Evolutionary conservation across 2,888 invertebrate genomes (phyloP).

Genomic region (Margaritifera margaritifera): DNA sequence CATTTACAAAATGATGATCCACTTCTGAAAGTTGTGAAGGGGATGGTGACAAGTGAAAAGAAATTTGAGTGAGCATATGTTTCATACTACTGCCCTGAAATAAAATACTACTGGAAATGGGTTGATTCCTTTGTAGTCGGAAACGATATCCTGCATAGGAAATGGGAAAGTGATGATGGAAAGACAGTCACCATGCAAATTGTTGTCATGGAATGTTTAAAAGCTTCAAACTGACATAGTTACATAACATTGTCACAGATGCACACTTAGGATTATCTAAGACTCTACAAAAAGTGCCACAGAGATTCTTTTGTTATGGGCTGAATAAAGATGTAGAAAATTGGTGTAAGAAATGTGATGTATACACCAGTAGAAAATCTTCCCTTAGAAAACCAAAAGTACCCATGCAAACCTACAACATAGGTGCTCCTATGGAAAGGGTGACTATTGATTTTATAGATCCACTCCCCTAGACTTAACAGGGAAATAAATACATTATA

Average conservation of each 20-base stretch:
- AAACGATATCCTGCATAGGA: not conserved
- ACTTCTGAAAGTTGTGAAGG: not conserved
- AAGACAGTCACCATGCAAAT: no score
- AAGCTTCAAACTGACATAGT: not conserved
- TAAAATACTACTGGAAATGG: not conserved
- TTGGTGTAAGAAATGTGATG: constrained; percentile 1
- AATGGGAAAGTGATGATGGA: constrained; percentile 5
- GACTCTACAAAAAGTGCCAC: not conserved
- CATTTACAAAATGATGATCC: no score
- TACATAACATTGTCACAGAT: not conserved
- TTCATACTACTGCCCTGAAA: not conserved
- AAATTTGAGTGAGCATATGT: no score
- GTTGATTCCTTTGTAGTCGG: not conserved
- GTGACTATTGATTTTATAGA: constrained; percentile 5
- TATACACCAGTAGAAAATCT: no score
- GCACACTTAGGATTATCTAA: constrained; percentile 1
- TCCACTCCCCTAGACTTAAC: no score
- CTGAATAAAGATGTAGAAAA: constrained; percentile 1
- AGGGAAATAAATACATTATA: no score
- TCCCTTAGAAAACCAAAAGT: not conserved
- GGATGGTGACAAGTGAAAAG: not conserved
- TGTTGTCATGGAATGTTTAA: not conserved
- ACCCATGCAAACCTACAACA: no score
- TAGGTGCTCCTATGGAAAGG: constrained; percentile 1
- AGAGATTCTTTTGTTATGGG: constrained; percentile 6